These are phyloP conservation scores for Aphrocallistes beatrix DNA, from an alignment of 37 sponge, comb jelly and placozoan genomes.

Conservation along the genomic window DNA sequence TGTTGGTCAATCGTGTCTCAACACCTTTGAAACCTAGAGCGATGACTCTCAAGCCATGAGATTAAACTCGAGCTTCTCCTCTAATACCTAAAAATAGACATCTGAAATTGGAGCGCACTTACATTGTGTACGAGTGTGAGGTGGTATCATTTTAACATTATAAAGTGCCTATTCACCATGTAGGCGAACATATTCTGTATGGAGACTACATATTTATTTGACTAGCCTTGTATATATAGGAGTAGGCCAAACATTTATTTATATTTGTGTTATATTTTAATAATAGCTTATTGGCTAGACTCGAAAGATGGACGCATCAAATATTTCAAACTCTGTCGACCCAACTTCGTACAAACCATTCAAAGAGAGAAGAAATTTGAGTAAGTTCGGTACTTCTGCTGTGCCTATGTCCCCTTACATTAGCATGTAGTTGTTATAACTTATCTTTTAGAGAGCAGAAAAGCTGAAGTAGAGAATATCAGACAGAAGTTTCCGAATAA, in stretches of 20 bases:
- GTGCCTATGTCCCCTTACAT: neutral
- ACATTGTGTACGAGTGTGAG: too few species aligned
- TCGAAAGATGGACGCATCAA: conserved; percentile 1
- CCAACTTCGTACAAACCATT: neutral
- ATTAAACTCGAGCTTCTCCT: neutral
- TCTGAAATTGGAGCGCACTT: neutral
- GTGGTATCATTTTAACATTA: too few species aligned
- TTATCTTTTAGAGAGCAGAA: conserved; percentile 62
- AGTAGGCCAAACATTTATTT: neutral
- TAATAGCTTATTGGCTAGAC: neutral
- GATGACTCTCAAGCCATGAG: neutral
- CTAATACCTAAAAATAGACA: neutral
- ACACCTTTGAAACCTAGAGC: too few species aligned
- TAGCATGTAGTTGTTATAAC: neutral
- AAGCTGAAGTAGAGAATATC: conserved; percentile 87
- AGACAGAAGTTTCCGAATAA: conserved; percentile 92
- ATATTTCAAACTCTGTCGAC: neutral
- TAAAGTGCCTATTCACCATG: too few species aligned
- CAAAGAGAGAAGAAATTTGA: conserved; percentile 2
- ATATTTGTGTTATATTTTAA: neutral
- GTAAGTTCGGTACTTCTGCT: neutral
- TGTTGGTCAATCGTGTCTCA: too few species aligned
- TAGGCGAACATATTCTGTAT: neutral
- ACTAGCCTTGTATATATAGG: neutral
- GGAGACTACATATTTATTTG: neutral